Conservation (phyloP, 2,888 invertebrate species). For the Drosophila austrosaltans region DNA sequence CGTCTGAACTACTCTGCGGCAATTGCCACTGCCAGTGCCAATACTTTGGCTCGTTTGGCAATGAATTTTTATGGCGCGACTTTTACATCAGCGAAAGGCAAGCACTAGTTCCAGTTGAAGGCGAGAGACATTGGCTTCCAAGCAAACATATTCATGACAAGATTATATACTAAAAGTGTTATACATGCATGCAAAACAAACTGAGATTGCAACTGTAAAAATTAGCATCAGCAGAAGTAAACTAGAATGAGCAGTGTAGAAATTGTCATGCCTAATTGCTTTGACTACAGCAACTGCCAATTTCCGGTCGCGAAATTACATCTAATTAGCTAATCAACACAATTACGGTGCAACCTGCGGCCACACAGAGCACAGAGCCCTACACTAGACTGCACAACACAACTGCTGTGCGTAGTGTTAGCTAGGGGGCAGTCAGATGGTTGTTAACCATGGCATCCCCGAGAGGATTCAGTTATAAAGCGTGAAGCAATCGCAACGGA, state of each 20-base stretch:
- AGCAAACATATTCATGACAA: conserved; percentile 74
- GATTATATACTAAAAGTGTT: conserved; percentile 58
- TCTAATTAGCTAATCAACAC: conserved; percentile 78
- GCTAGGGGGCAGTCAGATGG: conserved; percentile 1
- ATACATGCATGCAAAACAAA: conserved; percentile 23
- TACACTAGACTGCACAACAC: conserved; percentile 5
- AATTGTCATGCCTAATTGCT: conserved; percentile 41
- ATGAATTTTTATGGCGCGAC: conserved; percentile 76
- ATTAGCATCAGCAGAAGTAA: conserved; percentile 22
- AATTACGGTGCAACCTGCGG: conserved; percentile 60
- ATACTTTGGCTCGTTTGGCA: conserved; percentile 68
- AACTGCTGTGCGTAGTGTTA: neutral
- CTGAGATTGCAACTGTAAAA: conserved; percentile 48
- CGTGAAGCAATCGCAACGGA: conserved; percentile 47
- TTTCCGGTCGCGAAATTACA: conserved; percentile 72
- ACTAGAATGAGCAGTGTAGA: conserved; percentile 1
- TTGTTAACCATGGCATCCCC: conserved; percentile 4
- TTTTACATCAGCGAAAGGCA: conserved; percentile 49
- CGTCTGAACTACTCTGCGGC: conserved; percentile 51
- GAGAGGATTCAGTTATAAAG: conserved; percentile 16
- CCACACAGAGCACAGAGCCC: neutral
- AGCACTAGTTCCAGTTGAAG: conserved; percentile 14
- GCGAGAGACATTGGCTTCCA: conserved; percentile 41
- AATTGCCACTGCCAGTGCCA: conserved; percentile 45
- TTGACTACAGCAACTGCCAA: conserved; percentile 58